Conservation (phyloP, 1,140 invertebrate genomes). For the Anoplolepis gracilipes region DNA sequence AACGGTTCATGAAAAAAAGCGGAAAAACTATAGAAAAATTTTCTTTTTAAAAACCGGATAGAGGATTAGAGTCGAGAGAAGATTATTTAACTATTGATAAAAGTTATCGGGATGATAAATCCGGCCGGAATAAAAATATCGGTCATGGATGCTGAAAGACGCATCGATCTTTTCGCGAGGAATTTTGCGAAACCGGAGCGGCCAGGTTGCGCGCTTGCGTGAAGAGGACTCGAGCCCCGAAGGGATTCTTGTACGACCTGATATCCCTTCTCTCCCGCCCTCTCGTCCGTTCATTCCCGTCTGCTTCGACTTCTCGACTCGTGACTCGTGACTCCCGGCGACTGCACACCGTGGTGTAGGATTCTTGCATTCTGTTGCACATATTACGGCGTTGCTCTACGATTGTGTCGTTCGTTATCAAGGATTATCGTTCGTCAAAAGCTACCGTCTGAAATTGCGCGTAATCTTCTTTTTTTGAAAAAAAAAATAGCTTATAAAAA, state of each 20-base stretch:
- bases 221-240: slow-evolving; percentile 6
- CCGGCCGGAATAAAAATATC: background rate
- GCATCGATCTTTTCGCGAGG: background rate
- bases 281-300: slow-evolving; percentile 1
- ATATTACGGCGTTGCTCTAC: background rate
- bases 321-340: slow-evolving; percentile 42
- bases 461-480: background rate
- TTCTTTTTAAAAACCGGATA: no score
- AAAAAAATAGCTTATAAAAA: background rate
- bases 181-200: background rate
- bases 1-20: background rate
- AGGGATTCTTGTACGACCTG: slow-evolving; percentile 27
- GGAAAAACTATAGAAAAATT: background rate
- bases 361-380: slow-evolving; percentile 75
- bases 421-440: background rate
- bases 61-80: no score
- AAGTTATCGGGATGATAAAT: background rate
- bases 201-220: background rate
- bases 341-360: slow-evolving; percentile 71
- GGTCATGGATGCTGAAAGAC: background rate
- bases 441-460: background rate
- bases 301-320: slow-evolving; percentile 5
- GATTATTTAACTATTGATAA: background rate
- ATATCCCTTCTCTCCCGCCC: background rate
- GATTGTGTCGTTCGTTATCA: slow-evolving; percentile 42